Percentiles rank a stretch among this genome's conserved stretches.
Conservation (phyloP, 35 echinoderm and acorn worm species). For the Nesometra sesokonis region DNA sequence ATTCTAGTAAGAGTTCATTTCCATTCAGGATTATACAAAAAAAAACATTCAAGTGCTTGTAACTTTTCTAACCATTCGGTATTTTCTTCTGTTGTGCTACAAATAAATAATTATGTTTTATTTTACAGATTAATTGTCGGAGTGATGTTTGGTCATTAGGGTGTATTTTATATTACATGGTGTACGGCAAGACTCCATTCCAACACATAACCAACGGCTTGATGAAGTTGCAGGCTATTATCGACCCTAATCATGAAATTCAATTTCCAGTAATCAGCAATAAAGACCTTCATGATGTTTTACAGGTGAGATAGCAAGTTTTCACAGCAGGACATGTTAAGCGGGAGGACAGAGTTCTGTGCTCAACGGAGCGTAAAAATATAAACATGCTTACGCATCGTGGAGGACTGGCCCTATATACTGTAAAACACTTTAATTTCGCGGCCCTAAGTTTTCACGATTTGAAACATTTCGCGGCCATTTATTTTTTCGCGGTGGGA, state of each 20-base stretch:
- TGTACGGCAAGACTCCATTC: slow-evolving; percentile 83
- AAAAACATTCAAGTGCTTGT: no score
- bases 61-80: no score
- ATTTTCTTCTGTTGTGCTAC: no score
- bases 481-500: not conserved
- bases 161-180: slow-evolving; percentile 88
- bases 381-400: no score
- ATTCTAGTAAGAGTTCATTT: no score
- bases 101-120: not conserved
- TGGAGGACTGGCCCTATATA: not conserved
- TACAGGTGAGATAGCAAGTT: slow-evolving; percentile 40
- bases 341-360: no score
- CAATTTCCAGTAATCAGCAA: slow-evolving; percentile 50
- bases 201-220: slow-evolving; percentile 65
- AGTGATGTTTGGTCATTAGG: slow-evolving; percentile 94
- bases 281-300: slow-evolving; percentile 32
- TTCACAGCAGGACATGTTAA: not conserved
- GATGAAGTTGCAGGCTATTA: slow-evolving; percentile 86
- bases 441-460: no score
- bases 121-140: slow-evolving; percentile 80
- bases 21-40: no score
- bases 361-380: no score
- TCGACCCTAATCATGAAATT: slow-evolving; percentile 55
- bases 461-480: no score
- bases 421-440: no score